phyloP scores from a whole-genome alignment of 2,113 vertebrate species.

The Aplodontia rufa region DNA sequence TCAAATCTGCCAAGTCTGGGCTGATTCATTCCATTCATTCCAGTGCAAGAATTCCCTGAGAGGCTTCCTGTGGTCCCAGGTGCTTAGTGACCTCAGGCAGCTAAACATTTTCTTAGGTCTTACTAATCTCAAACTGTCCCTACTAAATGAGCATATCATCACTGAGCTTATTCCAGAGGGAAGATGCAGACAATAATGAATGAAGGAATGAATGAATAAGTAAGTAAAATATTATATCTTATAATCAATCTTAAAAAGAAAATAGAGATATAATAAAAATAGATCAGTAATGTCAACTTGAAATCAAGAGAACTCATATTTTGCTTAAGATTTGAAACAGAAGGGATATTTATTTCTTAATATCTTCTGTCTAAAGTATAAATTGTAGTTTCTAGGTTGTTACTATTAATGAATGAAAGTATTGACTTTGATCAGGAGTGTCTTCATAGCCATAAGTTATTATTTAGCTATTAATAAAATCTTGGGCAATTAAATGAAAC shows the following conservation, averaged over 20 bases:
- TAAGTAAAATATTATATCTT: not conserved
- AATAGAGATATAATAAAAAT: not conserved
- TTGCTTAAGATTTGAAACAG: not conserved
- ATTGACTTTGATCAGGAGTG: not conserved
- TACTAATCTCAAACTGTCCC: not conserved
- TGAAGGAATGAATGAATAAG: not conserved
- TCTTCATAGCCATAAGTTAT: not conserved
- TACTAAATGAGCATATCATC: not conserved
- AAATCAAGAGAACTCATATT: not conserved
- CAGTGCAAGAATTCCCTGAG: not conserved
- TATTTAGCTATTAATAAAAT: slow-evolving; percentile 20
- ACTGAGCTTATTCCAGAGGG: not conserved
- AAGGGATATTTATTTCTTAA: not conserved
- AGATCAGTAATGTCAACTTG: not conserved
- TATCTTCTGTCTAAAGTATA: not conserved
- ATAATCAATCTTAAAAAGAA: not conserved
- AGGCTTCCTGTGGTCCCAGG: not conserved
- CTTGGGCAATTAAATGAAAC: not conserved
- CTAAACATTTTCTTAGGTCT: not conserved
- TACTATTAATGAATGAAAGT: not conserved
- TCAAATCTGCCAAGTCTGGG: not conserved
- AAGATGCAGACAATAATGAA: not conserved
- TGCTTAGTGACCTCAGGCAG: not conserved
- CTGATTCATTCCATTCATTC: not conserved
- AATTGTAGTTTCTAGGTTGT: not conserved